Evolutionary conservation across 1,140 invertebrate species (phyloP).

Genomic region (Ips typographus): DNA sequence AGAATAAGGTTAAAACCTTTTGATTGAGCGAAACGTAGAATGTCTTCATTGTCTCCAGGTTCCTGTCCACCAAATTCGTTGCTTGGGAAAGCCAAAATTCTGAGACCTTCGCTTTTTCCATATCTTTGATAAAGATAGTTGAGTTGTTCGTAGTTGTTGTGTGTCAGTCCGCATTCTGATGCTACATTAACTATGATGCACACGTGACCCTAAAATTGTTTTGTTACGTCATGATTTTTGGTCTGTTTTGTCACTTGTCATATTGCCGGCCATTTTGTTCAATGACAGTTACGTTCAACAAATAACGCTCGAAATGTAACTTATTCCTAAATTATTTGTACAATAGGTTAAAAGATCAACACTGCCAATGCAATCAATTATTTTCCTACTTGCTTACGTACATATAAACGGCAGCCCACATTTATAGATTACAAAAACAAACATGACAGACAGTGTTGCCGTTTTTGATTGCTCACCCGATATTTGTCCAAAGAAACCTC

Average conservation of each 20-base stretch:
- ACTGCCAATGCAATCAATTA: no score
- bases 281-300: neutral
- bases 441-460: neutral
- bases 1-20: slow-evolving; percentile 44
- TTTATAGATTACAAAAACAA: neutral
- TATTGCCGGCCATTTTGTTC: neutral
- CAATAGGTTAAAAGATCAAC: no score
- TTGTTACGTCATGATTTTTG: neutral
- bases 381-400: no score
- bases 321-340: neutral
- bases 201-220: slow-evolving; percentile 57
- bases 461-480: neutral
- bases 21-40: slow-evolving; percentile 69
- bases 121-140: slow-evolving; percentile 72
- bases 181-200: slow-evolving; percentile 84
- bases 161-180: slow-evolving; percentile 80
- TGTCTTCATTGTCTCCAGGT: slow-evolving; percentile 70
- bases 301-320: no score
- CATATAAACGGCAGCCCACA: no score
- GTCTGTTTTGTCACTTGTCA: neutral
- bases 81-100: slow-evolving; percentile 87
- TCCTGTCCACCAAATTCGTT: slow-evolving; percentile 88
- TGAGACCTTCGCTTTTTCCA: slow-evolving; percentile 62
- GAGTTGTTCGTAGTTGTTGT: slow-evolving; percentile 76
- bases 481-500: slow-evolving; percentile 33